Evolutionary conservation across 2,113 vertebrate genomes (phyloP), one percentile per base, ranked within the genome.

Genomic region (Rhinopithecus roxellana): DNA sequence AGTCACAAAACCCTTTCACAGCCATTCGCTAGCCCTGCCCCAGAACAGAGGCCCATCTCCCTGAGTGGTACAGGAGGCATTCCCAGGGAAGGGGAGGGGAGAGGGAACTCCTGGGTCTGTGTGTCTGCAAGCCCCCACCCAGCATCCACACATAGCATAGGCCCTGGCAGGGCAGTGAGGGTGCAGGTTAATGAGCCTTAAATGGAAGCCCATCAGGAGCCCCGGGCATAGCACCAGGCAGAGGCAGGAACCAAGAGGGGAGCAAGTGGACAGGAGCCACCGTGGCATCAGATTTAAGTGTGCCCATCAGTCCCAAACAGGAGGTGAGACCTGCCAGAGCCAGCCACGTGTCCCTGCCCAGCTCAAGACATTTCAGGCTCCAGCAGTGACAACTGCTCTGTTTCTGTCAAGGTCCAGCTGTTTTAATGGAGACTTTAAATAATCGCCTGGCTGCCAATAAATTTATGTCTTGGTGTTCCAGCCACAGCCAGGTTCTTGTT

Each of bases 11-110:
- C 30, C 55, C 6, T 18, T 64, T 84, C 38, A 20, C 16, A 43
- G 27, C 27, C 40, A 18, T 11, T 45, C 17, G 0, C 50, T 18
- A 4, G 3, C 48, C 55, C 14, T 4, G 0, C 12, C 32, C 8
- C n/a, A 61, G 38, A 5, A n/a, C 30, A 50, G 59, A 69, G 20
- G 13, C 14, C 10, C 2, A 6, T 45, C 40, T 22, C 18, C 84
- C 7, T 17, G 35, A 22, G 50, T 3, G 16, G 45, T 13, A 40
- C 10, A 38, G 70, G 22, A 75, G 40, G 35, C 20, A 3, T 23
- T 25, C 50, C 2, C 11, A 40, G 48, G 18, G n/a, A 35, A 30
- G 10, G 8, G 4, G n/a, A 30, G 14, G 30, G 17, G 17, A 14
- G 17, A 48, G 18, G 27, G 59, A 7, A 30, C 16, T 13, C 16